Conservation (phyloP, 1,140 invertebrate species). For the Mylabris phalerata region DNA sequence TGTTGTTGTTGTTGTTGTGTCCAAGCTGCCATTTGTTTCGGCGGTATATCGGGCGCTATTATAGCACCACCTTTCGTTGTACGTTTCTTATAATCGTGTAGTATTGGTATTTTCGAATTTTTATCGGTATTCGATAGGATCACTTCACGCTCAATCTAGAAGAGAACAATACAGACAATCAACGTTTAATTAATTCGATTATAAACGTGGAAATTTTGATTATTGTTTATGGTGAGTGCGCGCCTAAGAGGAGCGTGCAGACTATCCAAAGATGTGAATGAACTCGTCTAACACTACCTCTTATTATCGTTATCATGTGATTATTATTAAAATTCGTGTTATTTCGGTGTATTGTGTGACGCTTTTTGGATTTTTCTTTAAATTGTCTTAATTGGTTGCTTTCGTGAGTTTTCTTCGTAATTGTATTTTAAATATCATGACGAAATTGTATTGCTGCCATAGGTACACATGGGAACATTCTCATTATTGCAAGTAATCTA, state of each 20-base stretch:
- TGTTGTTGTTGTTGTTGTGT: constrained; percentile 34
- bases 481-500: too few relatives aligned
- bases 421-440: not conserved
- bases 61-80: constrained; percentile 42
- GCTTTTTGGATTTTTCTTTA: too few relatives aligned
- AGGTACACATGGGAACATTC: too few relatives aligned
- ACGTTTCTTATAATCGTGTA: constrained; percentile 62
- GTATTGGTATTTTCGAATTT: constrained; percentile 66
- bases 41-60: constrained; percentile 66
- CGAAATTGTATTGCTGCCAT: too few relatives aligned
- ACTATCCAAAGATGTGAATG: too few relatives aligned
- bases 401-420: not conserved
- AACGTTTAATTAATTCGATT: too few relatives aligned
- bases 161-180: constrained; percentile 19
- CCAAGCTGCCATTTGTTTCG: constrained; percentile 51
- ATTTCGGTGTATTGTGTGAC: too few relatives aligned
- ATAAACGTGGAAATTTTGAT: too few relatives aligned
- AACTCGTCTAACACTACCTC: too few relatives aligned
- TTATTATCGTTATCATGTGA: not conserved
- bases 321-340: not conserved
- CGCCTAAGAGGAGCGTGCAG: too few relatives aligned
- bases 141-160: constrained; percentile 67
- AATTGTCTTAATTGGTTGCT: too few relatives aligned
- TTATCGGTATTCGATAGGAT: constrained; percentile 62
- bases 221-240: too few relatives aligned